These are phyloP conservation scores for Antennarius striatus DNA, from an alignment of 2,113 vertebrate species.

Conservation along the genomic window DNA sequence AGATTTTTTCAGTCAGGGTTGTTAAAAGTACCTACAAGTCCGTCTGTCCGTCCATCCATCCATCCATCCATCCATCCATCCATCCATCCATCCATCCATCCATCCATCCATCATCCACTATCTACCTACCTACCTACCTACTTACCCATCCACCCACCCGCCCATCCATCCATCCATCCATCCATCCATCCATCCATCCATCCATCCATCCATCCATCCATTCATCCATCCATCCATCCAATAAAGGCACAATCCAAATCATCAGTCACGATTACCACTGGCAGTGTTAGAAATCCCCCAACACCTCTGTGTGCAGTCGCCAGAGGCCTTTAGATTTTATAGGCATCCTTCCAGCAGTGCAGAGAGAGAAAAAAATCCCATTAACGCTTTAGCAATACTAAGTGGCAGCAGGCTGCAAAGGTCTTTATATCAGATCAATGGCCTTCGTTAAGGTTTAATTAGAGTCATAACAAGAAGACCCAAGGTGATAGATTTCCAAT, in stretches of 20 bases:
- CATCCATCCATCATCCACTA: too few relatives aligned
- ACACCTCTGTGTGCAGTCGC: constrained; percentile 14
- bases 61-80: too few relatives aligned
- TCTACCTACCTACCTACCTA: too few relatives aligned
- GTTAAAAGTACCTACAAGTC: too few relatives aligned
- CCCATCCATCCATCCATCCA: too few relatives aligned
- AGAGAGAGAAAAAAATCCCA: constrained; percentile 19
- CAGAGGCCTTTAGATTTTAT: constrained; percentile 3
- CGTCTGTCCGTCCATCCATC: too few relatives aligned
- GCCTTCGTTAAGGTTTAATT: constrained; percentile 74
- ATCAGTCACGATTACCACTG: constrained; percentile 25
- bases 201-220: too few relatives aligned
- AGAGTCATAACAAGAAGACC: constrained; percentile 69
- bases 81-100: too few relatives aligned
- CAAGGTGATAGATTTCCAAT: constrained; percentile 69
- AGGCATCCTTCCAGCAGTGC: constrained; percentile 24
- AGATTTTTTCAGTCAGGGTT: too few relatives aligned
- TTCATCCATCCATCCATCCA: background rate
- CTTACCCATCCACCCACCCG: too few relatives aligned
- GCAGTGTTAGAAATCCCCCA: constrained; percentile 6
- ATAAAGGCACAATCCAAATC: constrained; percentile 7
- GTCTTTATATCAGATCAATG: constrained; percentile 60
- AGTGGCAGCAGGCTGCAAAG: constrained; percentile 45
- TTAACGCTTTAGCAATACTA: constrained; percentile 45
- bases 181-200: too few relatives aligned